Evolutionary conservation across 2,113 vertebrate species (phyloP).

Genomic region (Lepus europaeus): DNA sequence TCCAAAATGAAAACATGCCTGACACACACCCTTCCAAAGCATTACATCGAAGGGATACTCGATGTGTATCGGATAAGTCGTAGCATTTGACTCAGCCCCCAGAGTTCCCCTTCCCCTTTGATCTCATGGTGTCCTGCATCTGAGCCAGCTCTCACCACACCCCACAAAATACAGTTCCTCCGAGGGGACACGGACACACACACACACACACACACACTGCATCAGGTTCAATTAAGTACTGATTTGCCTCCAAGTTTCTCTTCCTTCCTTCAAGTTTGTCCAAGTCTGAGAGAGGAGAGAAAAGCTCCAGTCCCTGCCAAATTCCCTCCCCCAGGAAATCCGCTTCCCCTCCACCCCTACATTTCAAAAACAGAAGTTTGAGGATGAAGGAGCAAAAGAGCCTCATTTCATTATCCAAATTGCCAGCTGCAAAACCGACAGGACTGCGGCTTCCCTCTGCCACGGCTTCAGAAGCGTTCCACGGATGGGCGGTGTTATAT

Average conservation of each 20-base stretch:
- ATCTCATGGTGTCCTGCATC: background rate
- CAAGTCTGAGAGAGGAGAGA: background rate
- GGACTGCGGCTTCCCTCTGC: background rate
- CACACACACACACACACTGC: background rate
- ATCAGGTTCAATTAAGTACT: background rate
- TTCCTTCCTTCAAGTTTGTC: background rate
- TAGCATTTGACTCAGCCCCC: background rate
- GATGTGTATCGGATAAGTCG: background rate
- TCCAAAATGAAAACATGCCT: too few species aligned
- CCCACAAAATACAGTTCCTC: background rate
- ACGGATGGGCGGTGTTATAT: conserved; percentile 43
- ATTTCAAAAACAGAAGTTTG: conserved; percentile 39
- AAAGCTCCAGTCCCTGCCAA: background rate
- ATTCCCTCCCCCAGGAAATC: background rate
- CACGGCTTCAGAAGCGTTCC: conserved; percentile 31
- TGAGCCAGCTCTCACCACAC: background rate
- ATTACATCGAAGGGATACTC: too few species aligned
- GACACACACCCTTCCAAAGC: too few species aligned
- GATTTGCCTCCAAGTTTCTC: background rate
- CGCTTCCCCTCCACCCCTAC: background rate
- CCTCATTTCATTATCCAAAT: conserved; percentile 70
- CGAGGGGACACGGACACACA: background rate
- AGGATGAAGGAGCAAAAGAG: conserved; percentile 7
- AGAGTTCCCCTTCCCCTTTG: background rate
- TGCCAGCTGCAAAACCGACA: conserved; percentile 17